Conservation (phyloP, 2,113 vertebrate genomes). For the Rattus rattus region DNA sequence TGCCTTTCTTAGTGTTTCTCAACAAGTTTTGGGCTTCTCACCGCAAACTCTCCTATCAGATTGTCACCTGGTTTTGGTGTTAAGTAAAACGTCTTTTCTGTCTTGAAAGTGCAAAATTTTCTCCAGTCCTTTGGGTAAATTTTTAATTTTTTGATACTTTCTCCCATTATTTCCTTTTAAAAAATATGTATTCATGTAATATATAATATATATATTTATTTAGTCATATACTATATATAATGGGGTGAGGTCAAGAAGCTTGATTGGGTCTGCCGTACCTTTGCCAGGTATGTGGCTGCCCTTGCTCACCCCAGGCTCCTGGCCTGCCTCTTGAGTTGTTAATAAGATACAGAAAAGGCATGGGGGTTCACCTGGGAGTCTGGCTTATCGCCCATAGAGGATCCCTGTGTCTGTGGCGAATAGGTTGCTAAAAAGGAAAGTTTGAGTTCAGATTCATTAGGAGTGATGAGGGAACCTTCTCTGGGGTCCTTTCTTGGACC, state of each 20-base stretch:
- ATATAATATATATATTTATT: background rate
- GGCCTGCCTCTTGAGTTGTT: background rate
- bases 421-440: background rate
- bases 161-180: background rate
- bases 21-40: conserved; percentile 52
- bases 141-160: background rate
- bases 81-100: conserved; percentile 52
- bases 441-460: conserved; percentile 6
- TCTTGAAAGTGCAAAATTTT: conserved; percentile 50
- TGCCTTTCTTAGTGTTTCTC: background rate
- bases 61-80: conserved; percentile 54
- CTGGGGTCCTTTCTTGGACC: background rate
- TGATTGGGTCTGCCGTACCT: accelerated
- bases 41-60: conserved; percentile 46
- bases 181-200: background rate
- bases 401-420: accelerated
- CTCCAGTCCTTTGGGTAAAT: background rate
- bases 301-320: background rate
- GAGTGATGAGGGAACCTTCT: conserved; percentile 5
- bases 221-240: background rate
- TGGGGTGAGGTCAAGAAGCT: accelerated
- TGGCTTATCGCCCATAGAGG: background rate
- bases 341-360: no score
- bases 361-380: accelerated
- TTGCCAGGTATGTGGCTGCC: no score